Base-by-base conservation (phyloP, 2,888 invertebrate genomes). In the Ptycholaimellus sp. region DNA sequence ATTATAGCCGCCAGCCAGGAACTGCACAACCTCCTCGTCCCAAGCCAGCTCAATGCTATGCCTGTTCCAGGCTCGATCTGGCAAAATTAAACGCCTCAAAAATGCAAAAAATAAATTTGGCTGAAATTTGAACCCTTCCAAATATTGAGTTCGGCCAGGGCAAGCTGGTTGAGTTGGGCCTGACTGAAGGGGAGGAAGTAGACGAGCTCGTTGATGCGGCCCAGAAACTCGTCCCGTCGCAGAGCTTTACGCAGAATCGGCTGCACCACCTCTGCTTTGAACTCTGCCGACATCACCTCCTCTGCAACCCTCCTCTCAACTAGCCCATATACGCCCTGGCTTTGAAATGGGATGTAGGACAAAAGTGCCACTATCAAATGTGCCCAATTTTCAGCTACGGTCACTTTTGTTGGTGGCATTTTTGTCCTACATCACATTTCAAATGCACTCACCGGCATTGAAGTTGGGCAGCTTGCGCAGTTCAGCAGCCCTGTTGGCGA, bases 191-290 rank as follows among this genome's bases (percentile, higher is more conserved):
- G 82, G 52, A 83, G 63, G 60, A 83, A 83, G 59, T 83, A 83
- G 22, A 83, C 78, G 47, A 83, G 78, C 65, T 83, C 83, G 62
- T 82, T 83, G 55, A 83, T 83, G 46, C 83, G 68, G 1, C 83
- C 83, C 21, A 83, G 66, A 65, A 83, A 83, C 62, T 83, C 82
- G 61, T 83, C 82, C 42, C 82, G 67, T 34, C 72, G 70, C 59
- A 83, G 13, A 23, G 16, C 18, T 14, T 17, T 23, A 20, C 23
- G 25, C 22, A 36, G 19, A 32, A 82, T 82, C 2, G 80, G 81
- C 39, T 76, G 72, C 6, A 83, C 59, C 41, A 80, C 76, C 54
- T 70, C 65, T 57, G 82, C 81, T 60, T 82, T 82, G 61, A 83
- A 83, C 48, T 58, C 49, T 23, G n/a, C n/a, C n/a, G n/a, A n/a